Evolutionary conservation across 2,113 vertebrate species (phyloP).

Genomic region (Daboia siamensis): DNA sequence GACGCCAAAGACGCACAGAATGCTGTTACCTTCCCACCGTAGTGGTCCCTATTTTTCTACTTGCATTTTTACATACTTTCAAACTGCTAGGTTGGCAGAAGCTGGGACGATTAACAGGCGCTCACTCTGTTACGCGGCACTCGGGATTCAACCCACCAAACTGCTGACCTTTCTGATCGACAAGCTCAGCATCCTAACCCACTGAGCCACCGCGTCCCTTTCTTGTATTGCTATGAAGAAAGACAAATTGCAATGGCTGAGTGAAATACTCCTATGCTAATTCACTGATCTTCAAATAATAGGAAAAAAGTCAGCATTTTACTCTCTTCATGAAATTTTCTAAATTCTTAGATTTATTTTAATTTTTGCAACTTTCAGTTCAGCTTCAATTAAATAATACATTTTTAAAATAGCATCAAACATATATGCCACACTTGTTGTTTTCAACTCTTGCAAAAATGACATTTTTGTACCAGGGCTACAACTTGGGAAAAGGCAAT

Average conservation of each 20-base stretch:
- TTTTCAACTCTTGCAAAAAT: background rate
- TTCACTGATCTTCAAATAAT: slow-evolving; percentile 58
- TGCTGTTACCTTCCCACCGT: too few species aligned
- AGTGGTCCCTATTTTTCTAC: too few species aligned
- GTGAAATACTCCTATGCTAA: slow-evolving; percentile 49
- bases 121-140: too few species aligned
- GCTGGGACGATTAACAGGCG: too few species aligned
- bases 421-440: background rate
- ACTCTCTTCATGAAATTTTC: slow-evolving; percentile 45
- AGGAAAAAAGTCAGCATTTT: slow-evolving; percentile 47
- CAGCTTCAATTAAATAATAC: background rate
- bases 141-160: too few species aligned
- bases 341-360: slow-evolving; percentile 43
- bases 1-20: too few species aligned
- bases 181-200: too few species aligned
- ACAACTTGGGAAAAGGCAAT: background rate
- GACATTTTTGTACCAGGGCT: background rate
- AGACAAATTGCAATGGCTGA: slow-evolving; percentile 34
- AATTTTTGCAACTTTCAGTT: background rate
- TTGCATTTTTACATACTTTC: too few species aligned
- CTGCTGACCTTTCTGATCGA: too few species aligned
- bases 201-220: too few species aligned
- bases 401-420: background rate
- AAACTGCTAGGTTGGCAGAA: too few species aligned
- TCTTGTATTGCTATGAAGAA: slow-evolving; percentile 44